A percentile compares a stretch with the other conserved stretches of the same genome.
phyloP scores from a whole-genome alignment of 2,888 invertebrate genomes.

The Synanthedon myopaeformis region DNA sequence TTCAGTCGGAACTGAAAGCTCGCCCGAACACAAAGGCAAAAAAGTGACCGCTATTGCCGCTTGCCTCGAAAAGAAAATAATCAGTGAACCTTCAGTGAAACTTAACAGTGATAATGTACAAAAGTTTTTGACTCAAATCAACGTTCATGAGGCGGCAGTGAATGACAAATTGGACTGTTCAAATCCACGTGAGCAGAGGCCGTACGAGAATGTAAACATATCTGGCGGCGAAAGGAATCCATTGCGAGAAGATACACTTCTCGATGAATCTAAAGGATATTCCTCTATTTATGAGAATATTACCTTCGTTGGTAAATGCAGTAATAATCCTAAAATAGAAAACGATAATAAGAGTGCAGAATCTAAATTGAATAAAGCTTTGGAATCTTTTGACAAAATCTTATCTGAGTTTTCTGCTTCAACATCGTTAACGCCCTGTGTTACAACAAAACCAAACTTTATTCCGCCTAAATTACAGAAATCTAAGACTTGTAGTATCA shows the following conservation, averaged over 20 bases:
- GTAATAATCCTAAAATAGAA: slow-evolving; percentile 13
- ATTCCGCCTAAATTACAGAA: slow-evolving; percentile 73
- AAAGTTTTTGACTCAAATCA: slow-evolving; percentile 39
- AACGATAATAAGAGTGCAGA: slow-evolving; percentile 22
- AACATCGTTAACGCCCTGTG: slow-evolving; percentile 30
- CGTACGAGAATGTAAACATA: slow-evolving; percentile 65
- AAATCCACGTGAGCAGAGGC: slow-evolving; percentile 30
- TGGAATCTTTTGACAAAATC: slow-evolving; percentile 65
- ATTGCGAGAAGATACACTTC: slow-evolving; percentile 25
- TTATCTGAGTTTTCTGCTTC: slow-evolving; percentile 50
- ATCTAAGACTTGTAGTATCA: slow-evolving; percentile 78
- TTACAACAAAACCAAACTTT: slow-evolving; percentile 31
- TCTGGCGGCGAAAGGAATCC: slow-evolving; percentile 23
- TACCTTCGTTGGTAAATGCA: slow-evolving; percentile 40
- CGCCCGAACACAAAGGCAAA: slow-evolving; percentile 47
- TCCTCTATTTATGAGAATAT: slow-evolving; percentile 64
- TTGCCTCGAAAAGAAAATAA: slow-evolving; percentile 53
- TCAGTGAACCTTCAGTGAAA: slow-evolving; percentile 41
- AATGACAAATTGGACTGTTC: slow-evolving; percentile 28
- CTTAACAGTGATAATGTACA: slow-evolving; percentile 49
- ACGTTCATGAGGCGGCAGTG: slow-evolving; percentile 37
- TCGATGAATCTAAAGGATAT: slow-evolving; percentile 57
- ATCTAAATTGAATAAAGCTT: slow-evolving; percentile 54
- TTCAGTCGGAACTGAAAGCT: slow-evolving; percentile 51
- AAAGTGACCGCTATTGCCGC: slow-evolving; percentile 65